These are phyloP conservation scores for Megaustenia siamemsis DNA, from an alignment of 2,888 invertebrate genomes.

Conservation along the genomic window DNA sequence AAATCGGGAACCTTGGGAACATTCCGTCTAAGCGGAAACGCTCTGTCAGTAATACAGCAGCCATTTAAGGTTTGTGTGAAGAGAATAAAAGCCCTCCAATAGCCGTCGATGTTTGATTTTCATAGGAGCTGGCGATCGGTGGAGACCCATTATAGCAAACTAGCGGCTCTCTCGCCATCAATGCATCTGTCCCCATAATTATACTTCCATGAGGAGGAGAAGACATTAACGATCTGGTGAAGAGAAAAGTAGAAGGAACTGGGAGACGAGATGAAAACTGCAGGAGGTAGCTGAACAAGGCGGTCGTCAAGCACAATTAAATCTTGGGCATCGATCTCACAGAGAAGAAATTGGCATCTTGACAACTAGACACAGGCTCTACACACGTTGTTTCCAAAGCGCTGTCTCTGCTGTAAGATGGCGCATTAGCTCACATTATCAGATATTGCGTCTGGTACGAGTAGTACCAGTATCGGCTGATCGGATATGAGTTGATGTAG, in stretches of 20 bases:
- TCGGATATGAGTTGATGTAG: too few relatives aligned
- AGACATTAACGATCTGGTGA: slow-evolving; percentile 41
- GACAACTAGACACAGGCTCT: not conserved
- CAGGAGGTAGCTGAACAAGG: not conserved
- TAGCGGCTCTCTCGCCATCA: slow-evolving; percentile 12
- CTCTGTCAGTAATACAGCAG: slow-evolving; percentile 39
- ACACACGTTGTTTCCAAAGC: slow-evolving; percentile 1
- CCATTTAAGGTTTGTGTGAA: slow-evolving; percentile 38
- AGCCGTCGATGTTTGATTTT: slow-evolving; percentile 32
- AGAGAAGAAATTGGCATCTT: slow-evolving; percentile 35
- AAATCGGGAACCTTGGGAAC: slow-evolving; percentile 4
- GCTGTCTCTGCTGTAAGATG: not conserved
- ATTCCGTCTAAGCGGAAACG: slow-evolving; percentile 14
- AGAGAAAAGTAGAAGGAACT: not conserved
- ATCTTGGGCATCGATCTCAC: slow-evolving; percentile 29
- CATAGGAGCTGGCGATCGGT: slow-evolving; percentile 19
- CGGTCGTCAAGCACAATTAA: slow-evolving; percentile 40
- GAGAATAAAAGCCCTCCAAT: slow-evolving; percentile 32
- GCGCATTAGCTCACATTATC: too few relatives aligned
- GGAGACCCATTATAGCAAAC: slow-evolving; percentile 44
- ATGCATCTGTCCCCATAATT: slow-evolving; percentile 42
- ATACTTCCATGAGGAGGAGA: slow-evolving; percentile 31
- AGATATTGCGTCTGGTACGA: too few relatives aligned
- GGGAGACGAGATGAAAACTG: not conserved
- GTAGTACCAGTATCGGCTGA: too few relatives aligned